These are phyloP conservation scores for Diceros bicornis DNA, from an alignment of 2,797 vertebrate genomes.

Conservation along the genomic window DNA sequence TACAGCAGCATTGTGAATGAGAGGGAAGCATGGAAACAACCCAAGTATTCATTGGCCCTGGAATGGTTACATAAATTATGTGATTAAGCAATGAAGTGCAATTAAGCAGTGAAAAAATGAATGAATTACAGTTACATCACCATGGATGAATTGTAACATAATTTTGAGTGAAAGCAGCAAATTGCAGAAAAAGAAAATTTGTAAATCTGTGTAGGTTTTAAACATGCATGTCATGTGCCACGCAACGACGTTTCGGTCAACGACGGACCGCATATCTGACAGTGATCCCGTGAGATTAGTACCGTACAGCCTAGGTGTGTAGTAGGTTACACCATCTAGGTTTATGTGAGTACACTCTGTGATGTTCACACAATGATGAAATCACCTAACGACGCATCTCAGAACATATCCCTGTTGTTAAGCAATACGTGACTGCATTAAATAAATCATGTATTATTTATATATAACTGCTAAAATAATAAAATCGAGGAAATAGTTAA, in stretches of 20 bases:
- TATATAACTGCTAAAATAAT: constrained; percentile 31
- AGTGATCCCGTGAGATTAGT: no score
- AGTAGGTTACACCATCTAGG: no score
- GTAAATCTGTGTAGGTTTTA: not conserved
- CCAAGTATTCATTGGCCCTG: not conserved
- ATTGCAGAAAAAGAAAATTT: not conserved
- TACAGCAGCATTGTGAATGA: not conserved
- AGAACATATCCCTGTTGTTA: no score
- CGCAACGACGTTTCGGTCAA: no score
- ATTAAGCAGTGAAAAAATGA: not conserved
- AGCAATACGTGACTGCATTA: not conserved
- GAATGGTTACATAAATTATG: not conserved
- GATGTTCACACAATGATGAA: no score
- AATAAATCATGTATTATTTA: not conserved
- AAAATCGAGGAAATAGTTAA: constrained; percentile 29
- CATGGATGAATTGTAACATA: not conserved
- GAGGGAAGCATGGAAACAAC: not conserved
- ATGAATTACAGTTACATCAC: not conserved
- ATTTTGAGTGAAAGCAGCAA: constrained; percentile 39
- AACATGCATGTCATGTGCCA: not conserved
- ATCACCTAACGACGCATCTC: no score
- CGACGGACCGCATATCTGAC: no score
- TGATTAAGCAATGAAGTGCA: not conserved
- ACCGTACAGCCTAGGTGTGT: no score
- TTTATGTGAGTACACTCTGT: no score